Evolutionary conservation across 2,888 invertebrate genomes (phyloP), one percentile per base, ranked within the genome.

Genomic region (Microchrysa polita): DNA sequence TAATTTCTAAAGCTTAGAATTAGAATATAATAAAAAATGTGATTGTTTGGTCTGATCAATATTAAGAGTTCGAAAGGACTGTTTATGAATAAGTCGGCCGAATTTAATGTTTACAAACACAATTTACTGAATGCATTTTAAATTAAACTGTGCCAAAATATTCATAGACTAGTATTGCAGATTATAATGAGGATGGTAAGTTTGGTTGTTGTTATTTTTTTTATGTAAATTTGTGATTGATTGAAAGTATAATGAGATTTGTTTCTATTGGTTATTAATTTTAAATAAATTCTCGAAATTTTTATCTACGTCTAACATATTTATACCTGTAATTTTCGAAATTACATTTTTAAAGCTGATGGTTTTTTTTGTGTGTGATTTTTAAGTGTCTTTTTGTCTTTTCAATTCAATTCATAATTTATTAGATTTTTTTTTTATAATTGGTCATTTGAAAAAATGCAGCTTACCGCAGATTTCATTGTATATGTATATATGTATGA

Each of bases 61-160:
- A n/a, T n/a, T n/a, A 16, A 52, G 52, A 10, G 5, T 27, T 22
- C n/a, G 59, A 27, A 67, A 27, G 23, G n/a, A 27, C 14, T 57
- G 53, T 73, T 73, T 65, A 73, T 73, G 73, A 53, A 42, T 42
- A 67, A 57, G 52, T 73, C 65, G 67, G 73, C 65, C 52, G 40
- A 73, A 73, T 65, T 67, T 73, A 73, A 67, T 20, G 52, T 48
- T 52, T 16, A 52, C 59, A 44, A 18, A 63, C 44, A 63, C 40
- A 22, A n/a, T n/a, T 34, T 34, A 34, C 2, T 34, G 27, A 34
- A 2, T 34, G 27, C 7, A 2, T 7, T 34, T 23, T 48, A 23
- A n/a, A 65, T 34, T 73, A 73, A 73, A 73, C 44, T 67, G 5
- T 52, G 73, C 73, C 73, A 73, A 73, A 65, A 73, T 73, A 65